Conservation (phyloP, 2,888 invertebrate species). For the Emmelina monodactyla region DNA sequence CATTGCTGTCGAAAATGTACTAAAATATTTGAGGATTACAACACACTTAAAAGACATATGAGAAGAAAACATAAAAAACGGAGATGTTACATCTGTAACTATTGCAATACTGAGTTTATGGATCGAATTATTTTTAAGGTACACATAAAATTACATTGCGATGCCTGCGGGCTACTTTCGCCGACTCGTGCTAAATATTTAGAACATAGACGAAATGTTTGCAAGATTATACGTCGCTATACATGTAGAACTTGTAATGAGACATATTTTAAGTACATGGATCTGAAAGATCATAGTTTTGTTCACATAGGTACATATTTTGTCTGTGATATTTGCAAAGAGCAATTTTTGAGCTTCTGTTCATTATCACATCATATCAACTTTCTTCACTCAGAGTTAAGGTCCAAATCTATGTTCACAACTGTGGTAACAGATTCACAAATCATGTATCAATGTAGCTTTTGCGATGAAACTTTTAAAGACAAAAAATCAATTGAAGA, state of each 20-base stretch:
- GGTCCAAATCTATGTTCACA: conserved; percentile 26
- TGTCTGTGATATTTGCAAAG: conserved; percentile 47
- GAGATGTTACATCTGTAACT: conserved; percentile 50
- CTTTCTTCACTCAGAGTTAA: conserved; percentile 31
- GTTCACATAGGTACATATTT: conserved; percentile 28
- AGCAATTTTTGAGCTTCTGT: conserved; percentile 37
- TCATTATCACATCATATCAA: conserved; percentile 36
- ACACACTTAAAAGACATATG: conserved; percentile 32
- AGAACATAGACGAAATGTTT: conserved; percentile 32
- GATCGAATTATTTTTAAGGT: conserved; percentile 50
- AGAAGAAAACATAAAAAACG: conserved; percentile 40
- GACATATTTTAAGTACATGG: conserved; percentile 36
- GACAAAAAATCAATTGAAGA: conserved; percentile 30
- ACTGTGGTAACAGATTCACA: conserved; percentile 29
- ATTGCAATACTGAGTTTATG: conserved; percentile 41
- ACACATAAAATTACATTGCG: conserved; percentile 49
- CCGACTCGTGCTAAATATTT: conserved; percentile 24
- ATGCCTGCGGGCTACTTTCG: conserved; percentile 30
- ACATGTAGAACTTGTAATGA: conserved; percentile 34
- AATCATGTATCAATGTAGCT: conserved; percentile 37
- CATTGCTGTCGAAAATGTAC: conserved; percentile 49
- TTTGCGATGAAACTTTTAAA: conserved; percentile 37
- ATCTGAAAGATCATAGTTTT: conserved; percentile 45
- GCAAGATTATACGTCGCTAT: conserved; percentile 29
- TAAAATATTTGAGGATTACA: conserved; percentile 37